Percentiles rank a stretch among this genome's conserved stretches.
phyloP scores from a whole-genome alignment of 2,113 vertebrate genomes.

The Eonycteris spelaea region DNA sequence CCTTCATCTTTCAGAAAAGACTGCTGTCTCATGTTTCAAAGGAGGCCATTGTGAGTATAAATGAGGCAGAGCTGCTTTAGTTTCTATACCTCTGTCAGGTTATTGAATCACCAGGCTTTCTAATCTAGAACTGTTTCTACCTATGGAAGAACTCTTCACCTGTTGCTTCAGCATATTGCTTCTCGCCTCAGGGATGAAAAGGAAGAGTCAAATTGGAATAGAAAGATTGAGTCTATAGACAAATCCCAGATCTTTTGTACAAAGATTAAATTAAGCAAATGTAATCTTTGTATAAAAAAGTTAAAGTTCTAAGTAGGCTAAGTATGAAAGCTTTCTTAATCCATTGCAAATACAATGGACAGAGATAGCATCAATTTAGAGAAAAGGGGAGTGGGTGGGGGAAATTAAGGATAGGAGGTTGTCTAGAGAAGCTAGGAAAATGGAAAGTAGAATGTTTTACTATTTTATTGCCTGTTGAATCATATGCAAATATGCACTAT shows the following conservation, averaged over 20 bases:
- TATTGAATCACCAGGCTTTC: neutral
- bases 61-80: neutral
- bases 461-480: neutral
- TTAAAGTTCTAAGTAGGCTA: conserved; percentile 19
- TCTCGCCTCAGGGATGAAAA: neutral
- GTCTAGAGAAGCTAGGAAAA: neutral
- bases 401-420: neutral
- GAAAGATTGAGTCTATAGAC: conserved; percentile 23
- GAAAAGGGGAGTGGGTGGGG: neutral
- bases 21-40: neutral
- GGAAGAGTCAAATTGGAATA: conserved; percentile 2
- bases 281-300: neutral
- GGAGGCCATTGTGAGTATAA: neutral
- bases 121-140: neutral
- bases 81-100: neutral
- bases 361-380: neutral
- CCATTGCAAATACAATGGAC: neutral
- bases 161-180: neutral
- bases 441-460: conserved; percentile 16
- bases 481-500: neutral
- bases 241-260: neutral
- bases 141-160: neutral
- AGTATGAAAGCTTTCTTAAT: neutral
- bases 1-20: neutral
- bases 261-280: neutral